A percentile compares a stretch with the other conserved stretches of the same genome.
Evolutionary conservation across 2,888 invertebrate species (phyloP).

Genomic region (Mythimna loreyi): DNA sequence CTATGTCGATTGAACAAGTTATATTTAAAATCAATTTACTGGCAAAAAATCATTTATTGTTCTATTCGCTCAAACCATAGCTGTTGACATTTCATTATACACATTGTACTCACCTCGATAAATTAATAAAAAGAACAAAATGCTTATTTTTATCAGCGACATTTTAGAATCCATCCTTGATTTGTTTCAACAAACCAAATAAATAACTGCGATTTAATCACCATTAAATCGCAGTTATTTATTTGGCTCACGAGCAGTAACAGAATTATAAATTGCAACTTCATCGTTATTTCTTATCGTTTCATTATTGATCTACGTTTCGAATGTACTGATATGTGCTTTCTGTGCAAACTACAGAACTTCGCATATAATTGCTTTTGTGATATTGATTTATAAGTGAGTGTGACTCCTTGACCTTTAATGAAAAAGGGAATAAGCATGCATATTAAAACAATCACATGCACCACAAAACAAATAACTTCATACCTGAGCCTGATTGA

Average conservation of each 20-base stretch:
- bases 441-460: background rate
- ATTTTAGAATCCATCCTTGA: conserved; percentile 4
- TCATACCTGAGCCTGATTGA: no score
- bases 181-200: background rate
- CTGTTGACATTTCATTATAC: background rate
- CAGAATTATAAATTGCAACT: conserved; percentile 13
- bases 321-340: background rate
- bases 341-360: background rate
- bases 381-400: background rate
- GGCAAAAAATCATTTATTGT: background rate
- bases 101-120: conserved; percentile 23
- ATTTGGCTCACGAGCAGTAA: no score
- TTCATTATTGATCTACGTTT: conserved; percentile 20
- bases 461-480: no score
- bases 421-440: background rate
- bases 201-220: background rate
- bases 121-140: conserved; percentile 22
- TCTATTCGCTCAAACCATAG: no score
- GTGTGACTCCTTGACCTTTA: background rate
- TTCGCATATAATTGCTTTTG: background rate
- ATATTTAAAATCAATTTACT: background rate
- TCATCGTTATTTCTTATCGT: conserved; percentile 8
- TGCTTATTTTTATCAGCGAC: background rate
- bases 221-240: no score
- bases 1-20: background rate